Conservation (phyloP, 2,888 invertebrate species). For the Drosophila macrospina region DNA sequence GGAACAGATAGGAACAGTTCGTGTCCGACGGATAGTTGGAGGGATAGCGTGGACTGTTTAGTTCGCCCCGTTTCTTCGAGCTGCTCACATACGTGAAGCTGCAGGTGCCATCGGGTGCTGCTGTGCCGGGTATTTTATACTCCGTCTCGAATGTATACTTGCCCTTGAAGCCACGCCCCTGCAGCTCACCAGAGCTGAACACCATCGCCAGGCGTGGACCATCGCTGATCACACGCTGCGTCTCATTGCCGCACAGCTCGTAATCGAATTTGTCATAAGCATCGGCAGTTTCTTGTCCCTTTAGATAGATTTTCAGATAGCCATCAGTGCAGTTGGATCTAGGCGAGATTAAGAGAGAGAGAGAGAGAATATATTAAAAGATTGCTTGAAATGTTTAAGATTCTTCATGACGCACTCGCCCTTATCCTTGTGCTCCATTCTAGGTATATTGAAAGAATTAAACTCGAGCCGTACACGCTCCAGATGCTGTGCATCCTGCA, state of each 20-base stretch:
- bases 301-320: constrained; percentile 95
- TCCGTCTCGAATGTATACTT: constrained; percentile 88
- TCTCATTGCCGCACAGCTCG: constrained; percentile 95
- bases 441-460: constrained; percentile 95
- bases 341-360: not conserved
- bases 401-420: constrained; percentile 90
- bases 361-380: not conserved
- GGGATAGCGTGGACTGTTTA: constrained; percentile 98
- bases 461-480: constrained; percentile 97
- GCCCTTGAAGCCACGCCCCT: constrained; percentile 94
- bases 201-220: constrained; percentile 97
- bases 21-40: constrained; percentile 98
- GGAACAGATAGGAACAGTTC: constrained; percentile 96
- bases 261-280: constrained; percentile 97
- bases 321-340: constrained; percentile 93
- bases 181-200: constrained; percentile 96
- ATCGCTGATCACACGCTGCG: constrained; percentile 93
- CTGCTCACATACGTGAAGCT: constrained; percentile 95
- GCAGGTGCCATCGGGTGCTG: constrained; percentile 96
- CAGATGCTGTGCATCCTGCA: constrained; percentile 98
- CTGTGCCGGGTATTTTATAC: constrained; percentile 97
- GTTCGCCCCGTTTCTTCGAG: constrained; percentile 94
- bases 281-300: constrained; percentile 96
- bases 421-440: constrained; percentile 88
- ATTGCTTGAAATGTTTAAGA: not conserved